phyloP scores from a whole-genome alignment of 2,888 invertebrate genomes.

The Odontothrips loti region DNA sequence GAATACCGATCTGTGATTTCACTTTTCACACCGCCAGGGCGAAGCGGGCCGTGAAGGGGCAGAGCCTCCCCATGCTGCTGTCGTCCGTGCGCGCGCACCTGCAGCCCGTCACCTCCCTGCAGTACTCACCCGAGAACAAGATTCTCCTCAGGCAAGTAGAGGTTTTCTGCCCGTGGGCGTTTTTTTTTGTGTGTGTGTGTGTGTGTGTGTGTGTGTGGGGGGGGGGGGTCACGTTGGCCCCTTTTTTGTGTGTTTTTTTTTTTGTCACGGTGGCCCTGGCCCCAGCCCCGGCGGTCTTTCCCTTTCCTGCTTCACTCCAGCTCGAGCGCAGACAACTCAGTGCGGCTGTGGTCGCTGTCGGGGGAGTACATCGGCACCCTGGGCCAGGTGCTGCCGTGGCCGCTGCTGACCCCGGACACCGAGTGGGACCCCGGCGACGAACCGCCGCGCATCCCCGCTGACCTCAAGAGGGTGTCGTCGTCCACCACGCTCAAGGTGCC shows the following conservation, averaged over 20 bases:
- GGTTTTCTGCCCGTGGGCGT: not conserved
- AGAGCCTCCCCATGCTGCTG: conserved; percentile 61
- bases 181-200: too few species aligned
- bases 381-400: conserved; percentile 66
- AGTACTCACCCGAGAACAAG: conserved; percentile 61
- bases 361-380: conserved; percentile 56
- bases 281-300: too few species aligned
- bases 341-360: conserved; percentile 68
- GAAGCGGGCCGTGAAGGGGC: conserved; percentile 58
- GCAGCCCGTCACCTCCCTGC: conserved; percentile 61
- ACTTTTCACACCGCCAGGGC: conserved; percentile 49
- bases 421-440: conserved; percentile 49
- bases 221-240: too few species aligned
- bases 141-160: conserved; percentile 61
- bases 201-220: too few species aligned
- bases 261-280: too few species aligned
- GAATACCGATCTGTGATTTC: conserved; percentile 51
- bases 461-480: conserved; percentile 68
- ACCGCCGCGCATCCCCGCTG: conserved; percentile 62
- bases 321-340: conserved; percentile 66
- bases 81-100: conserved; percentile 69
- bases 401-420: conserved; percentile 46
- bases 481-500: conserved; percentile 69
- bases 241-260: too few species aligned
- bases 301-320: conserved; percentile 44